Conservation (phyloP, 2,888 invertebrate genomes). For the Boloria selene region DNA sequence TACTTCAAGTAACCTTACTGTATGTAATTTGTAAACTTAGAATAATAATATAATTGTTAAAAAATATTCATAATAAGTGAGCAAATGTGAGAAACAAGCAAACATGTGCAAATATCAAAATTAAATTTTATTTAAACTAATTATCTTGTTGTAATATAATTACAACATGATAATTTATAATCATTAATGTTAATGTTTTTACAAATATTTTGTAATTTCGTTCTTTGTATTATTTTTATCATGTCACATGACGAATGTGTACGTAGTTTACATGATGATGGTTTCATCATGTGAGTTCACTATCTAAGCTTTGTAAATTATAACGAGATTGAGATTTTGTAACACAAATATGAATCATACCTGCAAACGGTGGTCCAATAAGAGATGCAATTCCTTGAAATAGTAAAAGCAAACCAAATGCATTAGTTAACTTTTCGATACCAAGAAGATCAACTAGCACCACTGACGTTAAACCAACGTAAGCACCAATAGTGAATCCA, state of each 20-base stretch:
- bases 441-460: constrained; percentile 96
- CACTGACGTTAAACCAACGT: constrained; percentile 97
- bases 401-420: constrained; percentile 94
- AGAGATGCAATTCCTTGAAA: constrained; percentile 97
- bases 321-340: constrained; percentile 6
- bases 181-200: background rate
- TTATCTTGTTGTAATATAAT: background rate
- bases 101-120: no score
- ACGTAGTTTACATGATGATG: background rate
- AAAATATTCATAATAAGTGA: no score
- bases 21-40: no score
- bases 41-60: no score
- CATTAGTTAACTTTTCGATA: constrained; percentile 96
- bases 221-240: background rate
- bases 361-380: constrained; percentile 95
- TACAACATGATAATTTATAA: background rate
- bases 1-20: no score
- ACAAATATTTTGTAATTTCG: constrained; percentile 4
- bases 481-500: constrained; percentile 96
- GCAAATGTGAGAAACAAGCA: no score
- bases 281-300: constrained; percentile 9
- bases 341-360: constrained; percentile 74
- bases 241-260: constrained; percentile 11
- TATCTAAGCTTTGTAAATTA: background rate
- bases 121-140: no score